phyloP scores from a whole-genome alignment of 2,113 vertebrate genomes.

The Tursiops truncatus region DNA sequence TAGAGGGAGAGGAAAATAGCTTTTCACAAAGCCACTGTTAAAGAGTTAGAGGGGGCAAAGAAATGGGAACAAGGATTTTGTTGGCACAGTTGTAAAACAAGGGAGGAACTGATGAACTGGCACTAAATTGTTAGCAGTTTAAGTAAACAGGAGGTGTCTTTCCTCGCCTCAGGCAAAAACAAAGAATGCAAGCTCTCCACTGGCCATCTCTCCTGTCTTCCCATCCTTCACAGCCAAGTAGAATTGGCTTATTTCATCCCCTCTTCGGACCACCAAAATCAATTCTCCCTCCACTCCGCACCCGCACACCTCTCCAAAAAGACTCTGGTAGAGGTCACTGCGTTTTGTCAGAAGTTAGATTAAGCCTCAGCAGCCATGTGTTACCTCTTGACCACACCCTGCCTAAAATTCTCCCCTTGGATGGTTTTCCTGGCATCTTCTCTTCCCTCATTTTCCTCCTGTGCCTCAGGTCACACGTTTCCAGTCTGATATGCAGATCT shows the following conservation, averaged over 20 bases:
- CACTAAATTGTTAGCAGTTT: neutral
- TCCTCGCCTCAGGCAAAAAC: neutral
- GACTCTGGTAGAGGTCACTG: neutral
- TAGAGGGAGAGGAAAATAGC: neutral
- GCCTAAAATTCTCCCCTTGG: neutral
- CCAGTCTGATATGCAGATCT: neutral
- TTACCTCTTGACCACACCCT: neutral
- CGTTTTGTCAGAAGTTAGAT: fast-evolving
- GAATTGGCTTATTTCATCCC: neutral
- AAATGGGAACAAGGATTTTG: neutral
- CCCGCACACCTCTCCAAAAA: neutral
- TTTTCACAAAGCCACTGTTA: neutral
- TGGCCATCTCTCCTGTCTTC: neutral
- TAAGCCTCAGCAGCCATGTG: neutral
- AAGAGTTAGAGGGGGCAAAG: neutral
- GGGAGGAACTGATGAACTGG: neutral
- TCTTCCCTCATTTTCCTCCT: neutral
- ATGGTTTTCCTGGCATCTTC: neutral
- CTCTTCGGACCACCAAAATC: neutral
- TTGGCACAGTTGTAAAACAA: neutral
- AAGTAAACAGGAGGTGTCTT: neutral
- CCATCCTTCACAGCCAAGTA: neutral
- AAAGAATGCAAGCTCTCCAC: neutral
- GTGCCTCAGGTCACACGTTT: neutral
- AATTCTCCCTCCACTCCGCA: neutral